Conservation (phyloP, 2,888 invertebrate species). For the Alcis repandata region DNA sequence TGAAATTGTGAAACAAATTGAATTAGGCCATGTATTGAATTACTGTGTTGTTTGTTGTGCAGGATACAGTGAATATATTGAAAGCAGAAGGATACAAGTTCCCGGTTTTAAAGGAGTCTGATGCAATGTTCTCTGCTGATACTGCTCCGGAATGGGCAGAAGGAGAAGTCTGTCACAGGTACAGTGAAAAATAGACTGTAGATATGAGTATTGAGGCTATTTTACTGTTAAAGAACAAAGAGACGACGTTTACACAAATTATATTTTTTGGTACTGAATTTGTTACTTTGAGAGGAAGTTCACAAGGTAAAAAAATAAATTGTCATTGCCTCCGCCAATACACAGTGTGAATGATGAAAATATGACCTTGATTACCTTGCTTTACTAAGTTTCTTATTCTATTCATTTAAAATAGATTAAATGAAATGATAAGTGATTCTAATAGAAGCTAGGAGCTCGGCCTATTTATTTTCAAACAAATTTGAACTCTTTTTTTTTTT, state of each 20-base stretch:
- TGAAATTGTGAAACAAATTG: conserved; percentile 40
- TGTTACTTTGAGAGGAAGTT: neutral
- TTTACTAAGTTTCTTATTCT: neutral
- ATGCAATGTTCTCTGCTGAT: conserved; percentile 99
- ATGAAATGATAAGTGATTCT: neutral
- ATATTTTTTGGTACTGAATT: too few species aligned
- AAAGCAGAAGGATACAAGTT: conserved; percentile 98
- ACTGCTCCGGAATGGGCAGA: conserved; percentile 99
- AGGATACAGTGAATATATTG: conserved; percentile 97
- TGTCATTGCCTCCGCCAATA: neutral
- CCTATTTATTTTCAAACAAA: too few species aligned
- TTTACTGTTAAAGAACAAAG: neutral
- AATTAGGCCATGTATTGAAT: conserved; percentile 24
- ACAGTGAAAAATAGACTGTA: conserved; percentile 40
- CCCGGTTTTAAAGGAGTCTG: conserved; percentile 96
- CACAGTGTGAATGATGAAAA: conserved; percentile 6
- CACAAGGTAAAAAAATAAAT: neutral
- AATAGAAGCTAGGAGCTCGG: too few species aligned
- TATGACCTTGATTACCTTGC: neutral
- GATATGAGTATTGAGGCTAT: conserved; percentile 29
- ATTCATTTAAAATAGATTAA: neutral
- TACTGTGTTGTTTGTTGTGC: conserved; percentile 48
- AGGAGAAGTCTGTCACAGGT: conserved; percentile 95
- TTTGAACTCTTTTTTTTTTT: too few species aligned
- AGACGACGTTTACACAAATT: neutral